phyloP scores from a whole-genome alignment of 2,888 invertebrate species.

The Calliopum simillimum region DNA sequence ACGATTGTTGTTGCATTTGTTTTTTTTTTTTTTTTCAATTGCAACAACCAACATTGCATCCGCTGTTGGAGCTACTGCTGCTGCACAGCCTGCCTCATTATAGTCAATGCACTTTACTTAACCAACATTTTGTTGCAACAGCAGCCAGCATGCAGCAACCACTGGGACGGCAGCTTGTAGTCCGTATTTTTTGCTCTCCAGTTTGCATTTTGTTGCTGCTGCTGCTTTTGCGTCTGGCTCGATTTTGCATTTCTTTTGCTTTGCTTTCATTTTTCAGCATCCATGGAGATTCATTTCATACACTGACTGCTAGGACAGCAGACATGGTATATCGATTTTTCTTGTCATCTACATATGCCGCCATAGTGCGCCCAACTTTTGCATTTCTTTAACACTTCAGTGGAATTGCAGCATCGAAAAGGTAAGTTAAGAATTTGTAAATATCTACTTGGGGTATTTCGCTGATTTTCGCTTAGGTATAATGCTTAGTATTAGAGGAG shows the following conservation, averaged over 20 bases:
- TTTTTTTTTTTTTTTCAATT: not conserved
- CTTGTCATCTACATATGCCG: constrained; percentile 11
- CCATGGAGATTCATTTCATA: constrained; percentile 9
- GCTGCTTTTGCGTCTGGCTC: constrained; percentile 10
- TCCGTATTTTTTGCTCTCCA: too few relatives aligned
- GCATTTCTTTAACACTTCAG: constrained; percentile 5
- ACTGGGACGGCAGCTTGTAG: not conserved
- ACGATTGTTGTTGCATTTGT: not conserved
- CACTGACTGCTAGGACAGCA: not conserved
- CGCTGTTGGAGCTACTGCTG: not conserved
- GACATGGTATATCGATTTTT: constrained; percentile 14
- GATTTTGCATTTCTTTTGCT: not conserved
- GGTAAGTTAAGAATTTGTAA: too few relatives aligned
- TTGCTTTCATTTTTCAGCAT: constrained; percentile 19
- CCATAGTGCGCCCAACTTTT: constrained; percentile 15
- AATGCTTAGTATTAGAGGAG: too few relatives aligned
- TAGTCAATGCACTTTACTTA: constrained; percentile 28
- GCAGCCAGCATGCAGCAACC: not conserved
- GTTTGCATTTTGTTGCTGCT: constrained; percentile 4
- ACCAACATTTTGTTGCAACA: constrained; percentile 20
- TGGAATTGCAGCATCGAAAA: too few relatives aligned
- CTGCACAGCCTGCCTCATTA: constrained; percentile 12
- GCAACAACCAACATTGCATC: not conserved
- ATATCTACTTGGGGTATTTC: too few relatives aligned
- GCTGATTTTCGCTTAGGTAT: too few relatives aligned